Evolutionary conservation across 2,113 vertebrate genomes (phyloP), one percentile per base, ranked within the genome.

Genomic region (Chionis minor): DNA sequence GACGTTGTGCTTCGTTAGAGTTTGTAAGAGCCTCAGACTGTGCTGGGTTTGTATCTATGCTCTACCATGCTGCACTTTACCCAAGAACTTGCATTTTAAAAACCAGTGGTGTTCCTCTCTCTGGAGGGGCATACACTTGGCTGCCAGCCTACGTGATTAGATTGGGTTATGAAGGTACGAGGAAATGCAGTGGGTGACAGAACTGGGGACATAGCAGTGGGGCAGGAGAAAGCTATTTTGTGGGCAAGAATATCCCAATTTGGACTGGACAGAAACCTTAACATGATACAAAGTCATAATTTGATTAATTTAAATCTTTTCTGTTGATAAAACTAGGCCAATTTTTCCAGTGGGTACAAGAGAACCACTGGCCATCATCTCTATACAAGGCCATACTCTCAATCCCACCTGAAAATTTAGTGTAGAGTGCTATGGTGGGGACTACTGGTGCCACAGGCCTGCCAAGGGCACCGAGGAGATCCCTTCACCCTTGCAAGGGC

Each of bases 131-230:
- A 27, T 4, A n/a, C 11, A 5, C 23, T 78, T 49, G 49, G 27
- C 27, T 91, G 30, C 49, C 49, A 85, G 5, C 2, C 20, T 69
- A 13, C 30, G 28, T 51, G 30, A 24, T 80, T 19, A 75, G 30
- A 40, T 7, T 0, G 1, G 33, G 17, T 75, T 35, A 19, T 32
- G 45, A 52, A 85, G 12, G 17, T 11, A 54, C 0, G 1, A 65
- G 32, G 59, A 90, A 93, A 54, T 24, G 42, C n/a, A 75, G 5
- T 0, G 2, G 33, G 28, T 33, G 42, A 74, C 56, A 86, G 69
- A 35, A 38, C 30, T 52, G 52, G 27, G 8, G 21, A 40, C 5
- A 22, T 0, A 18, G 33, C 5, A 7, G 11, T 33, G 17, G 12
- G 44, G 8, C 63, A 92, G 33, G 8, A 85, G 24, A 88, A 78